phyloP scores from a whole-genome alignment of 2,888 invertebrate genomes.

The Temnothorax ravouxi region DNA sequence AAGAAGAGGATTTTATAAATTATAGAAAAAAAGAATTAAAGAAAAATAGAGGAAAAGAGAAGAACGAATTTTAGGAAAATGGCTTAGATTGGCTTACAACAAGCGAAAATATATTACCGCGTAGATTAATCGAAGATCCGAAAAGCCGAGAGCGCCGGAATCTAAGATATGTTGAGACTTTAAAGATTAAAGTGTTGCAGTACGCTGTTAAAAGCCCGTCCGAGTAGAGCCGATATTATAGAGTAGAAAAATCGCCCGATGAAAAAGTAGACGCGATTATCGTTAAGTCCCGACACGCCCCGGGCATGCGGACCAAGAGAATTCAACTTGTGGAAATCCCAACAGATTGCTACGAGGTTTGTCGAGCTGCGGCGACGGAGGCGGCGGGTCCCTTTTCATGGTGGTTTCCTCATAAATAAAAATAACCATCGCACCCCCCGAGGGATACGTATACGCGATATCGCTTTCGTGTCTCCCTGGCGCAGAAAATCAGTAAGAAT shows the following conservation, averaged over 20 bases:
- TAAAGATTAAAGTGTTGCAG: neutral
- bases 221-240: slow-evolving; percentile 47
- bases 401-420: slow-evolving; percentile 86
- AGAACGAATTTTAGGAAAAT: neutral
- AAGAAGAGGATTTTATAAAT: slow-evolving; percentile 1
- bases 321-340: slow-evolving; percentile 85
- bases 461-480: slow-evolving; percentile 78
- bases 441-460: slow-evolving; percentile 83
- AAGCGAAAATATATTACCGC: neutral
- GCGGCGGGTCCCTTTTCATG: slow-evolving; percentile 83
- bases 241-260: slow-evolving; percentile 52
- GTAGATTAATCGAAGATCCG: neutral
- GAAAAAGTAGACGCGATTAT: slow-evolving; percentile 77
- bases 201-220: slow-evolving; percentile 17
- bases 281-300: slow-evolving; percentile 78
- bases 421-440: slow-evolving; percentile 84
- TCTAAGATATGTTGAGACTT: neutral
- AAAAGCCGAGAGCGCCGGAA: neutral
- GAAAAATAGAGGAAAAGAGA: neutral
- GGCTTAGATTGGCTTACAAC: neutral
- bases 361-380: slow-evolving; percentile 67
- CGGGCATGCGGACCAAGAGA: slow-evolving; percentile 79
- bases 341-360: slow-evolving; percentile 82
- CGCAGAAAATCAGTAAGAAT: slow-evolving; percentile 81
- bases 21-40: neutral